A percentile compares a stretch with the other conserved stretches of the same genome.
Conservation (phyloP, 1,140 invertebrate genomes). For the Nixonia krombeini region DNA sequence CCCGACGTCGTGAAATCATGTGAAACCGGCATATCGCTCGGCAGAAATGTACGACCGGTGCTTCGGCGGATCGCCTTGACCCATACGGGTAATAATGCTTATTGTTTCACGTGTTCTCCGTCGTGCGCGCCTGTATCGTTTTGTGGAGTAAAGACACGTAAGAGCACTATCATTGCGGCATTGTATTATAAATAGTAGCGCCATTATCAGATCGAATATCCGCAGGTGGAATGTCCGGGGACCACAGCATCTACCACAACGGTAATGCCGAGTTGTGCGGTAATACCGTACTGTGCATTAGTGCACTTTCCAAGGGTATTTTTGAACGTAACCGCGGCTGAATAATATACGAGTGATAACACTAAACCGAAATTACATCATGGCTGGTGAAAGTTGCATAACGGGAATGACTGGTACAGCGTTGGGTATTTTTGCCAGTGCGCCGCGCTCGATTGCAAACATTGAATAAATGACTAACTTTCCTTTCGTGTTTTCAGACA, state of each 20-base stretch:
- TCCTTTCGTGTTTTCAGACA: neutral
- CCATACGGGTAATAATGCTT: constrained; percentile 21
- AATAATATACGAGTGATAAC: constrained; percentile 1
- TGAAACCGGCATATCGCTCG: neutral
- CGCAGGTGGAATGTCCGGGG: constrained; percentile 26
- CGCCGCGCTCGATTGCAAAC: too few species aligned
- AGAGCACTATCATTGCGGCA: constrained; percentile 5
- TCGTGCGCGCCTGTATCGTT: too few species aligned
- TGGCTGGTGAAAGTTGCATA: neutral
- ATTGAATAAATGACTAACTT: too few species aligned
- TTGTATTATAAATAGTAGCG: constrained; percentile 44
- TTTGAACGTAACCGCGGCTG: too few species aligned
- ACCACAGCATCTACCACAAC: too few species aligned
- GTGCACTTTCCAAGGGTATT: too few species aligned
- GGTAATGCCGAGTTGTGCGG: too few species aligned
- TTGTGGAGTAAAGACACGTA: neutral
- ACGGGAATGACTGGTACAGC: neutral
- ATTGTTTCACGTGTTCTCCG: constrained; percentile 15
- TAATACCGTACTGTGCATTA: too few species aligned
- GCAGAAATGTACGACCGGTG: neutral
- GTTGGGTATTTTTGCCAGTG: neutral
- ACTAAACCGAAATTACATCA: neutral
- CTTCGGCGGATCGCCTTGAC: constrained; percentile 34
- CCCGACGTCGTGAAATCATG: neutral
- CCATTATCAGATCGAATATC: constrained; percentile 24